A percentile compares a stretch with the other conserved stretches of the same genome.
These are phyloP conservation scores for Orthosia incerta DNA, from an alignment of 2,888 invertebrate species.

Conservation along the genomic window DNA sequence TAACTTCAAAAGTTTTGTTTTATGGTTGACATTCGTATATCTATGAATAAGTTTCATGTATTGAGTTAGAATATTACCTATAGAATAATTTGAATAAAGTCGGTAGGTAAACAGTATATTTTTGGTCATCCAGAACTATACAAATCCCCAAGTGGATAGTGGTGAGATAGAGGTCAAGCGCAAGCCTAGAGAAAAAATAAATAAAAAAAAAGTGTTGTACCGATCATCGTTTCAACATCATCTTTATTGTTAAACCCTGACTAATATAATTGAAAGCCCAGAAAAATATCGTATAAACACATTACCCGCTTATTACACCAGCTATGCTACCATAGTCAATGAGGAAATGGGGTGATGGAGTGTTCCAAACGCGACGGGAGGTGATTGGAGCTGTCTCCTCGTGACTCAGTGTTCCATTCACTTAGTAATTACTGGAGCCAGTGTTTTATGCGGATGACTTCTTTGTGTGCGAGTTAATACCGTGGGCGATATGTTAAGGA, in stretches of 20 bases:
- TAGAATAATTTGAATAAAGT: no score
- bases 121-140: no score
- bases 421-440: constrained; percentile 47
- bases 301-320: constrained; percentile 8
- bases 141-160: no score
- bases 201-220: no score
- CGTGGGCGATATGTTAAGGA: background rate
- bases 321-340: constrained; percentile 25
- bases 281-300: constrained; percentile 12
- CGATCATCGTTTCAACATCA: background rate
- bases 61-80: no score
- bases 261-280: background rate
- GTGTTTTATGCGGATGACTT: constrained; percentile 27
- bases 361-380: constrained; percentile 45
- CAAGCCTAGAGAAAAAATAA: no score
- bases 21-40: no score
- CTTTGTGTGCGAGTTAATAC: background rate
- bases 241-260: no score
- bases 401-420: constrained; percentile 41
- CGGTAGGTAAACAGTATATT: no score
- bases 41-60: no score
- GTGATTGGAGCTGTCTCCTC: constrained; percentile 50
- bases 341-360: constrained; percentile 45
- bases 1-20: no score
- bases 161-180: no score